phyloP scores from a whole-genome alignment of 2,113 vertebrate species.

The Fregetta grallaria region DNA sequence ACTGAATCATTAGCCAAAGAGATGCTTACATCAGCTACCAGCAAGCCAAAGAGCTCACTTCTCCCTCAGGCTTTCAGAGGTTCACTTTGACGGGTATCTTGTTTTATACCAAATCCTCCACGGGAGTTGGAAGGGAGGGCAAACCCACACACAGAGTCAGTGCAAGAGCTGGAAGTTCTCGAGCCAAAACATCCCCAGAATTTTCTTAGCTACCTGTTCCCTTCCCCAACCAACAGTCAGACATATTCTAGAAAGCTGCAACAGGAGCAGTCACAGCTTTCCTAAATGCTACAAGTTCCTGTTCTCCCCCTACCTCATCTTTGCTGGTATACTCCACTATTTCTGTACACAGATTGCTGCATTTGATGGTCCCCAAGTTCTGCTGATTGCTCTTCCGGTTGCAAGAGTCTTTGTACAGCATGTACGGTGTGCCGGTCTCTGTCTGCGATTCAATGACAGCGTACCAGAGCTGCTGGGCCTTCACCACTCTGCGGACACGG shows the following conservation, averaged over 20 bases:
- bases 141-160: background rate
- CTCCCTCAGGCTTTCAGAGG: background rate
- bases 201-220: background rate
- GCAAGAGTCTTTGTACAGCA: constrained; percentile 97
- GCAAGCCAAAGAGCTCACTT: background rate
- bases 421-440: constrained; percentile 94
- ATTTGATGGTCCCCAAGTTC: constrained; percentile 96
- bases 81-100: background rate
- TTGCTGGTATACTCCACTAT: constrained; percentile 93
- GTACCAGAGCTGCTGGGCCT: constrained; percentile 95
- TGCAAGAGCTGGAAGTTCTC: background rate
- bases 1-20: background rate
- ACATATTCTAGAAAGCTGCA: background rate
- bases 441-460: constrained; percentile 97
- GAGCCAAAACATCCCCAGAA: background rate
- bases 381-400: constrained; percentile 98
- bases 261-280: background rate
- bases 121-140: fast-evolving
- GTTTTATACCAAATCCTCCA: background rate
- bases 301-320: constrained; percentile 80
- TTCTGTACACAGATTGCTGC: constrained; percentile 95
- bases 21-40: background rate
- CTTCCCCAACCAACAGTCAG: background rate
- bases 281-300: fast-evolving
- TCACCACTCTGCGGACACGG: constrained; percentile 85